These are phyloP conservation scores for Masnerella sp. DNA, from an alignment of 2,888 invertebrate species.

Conservation along the genomic window DNA sequence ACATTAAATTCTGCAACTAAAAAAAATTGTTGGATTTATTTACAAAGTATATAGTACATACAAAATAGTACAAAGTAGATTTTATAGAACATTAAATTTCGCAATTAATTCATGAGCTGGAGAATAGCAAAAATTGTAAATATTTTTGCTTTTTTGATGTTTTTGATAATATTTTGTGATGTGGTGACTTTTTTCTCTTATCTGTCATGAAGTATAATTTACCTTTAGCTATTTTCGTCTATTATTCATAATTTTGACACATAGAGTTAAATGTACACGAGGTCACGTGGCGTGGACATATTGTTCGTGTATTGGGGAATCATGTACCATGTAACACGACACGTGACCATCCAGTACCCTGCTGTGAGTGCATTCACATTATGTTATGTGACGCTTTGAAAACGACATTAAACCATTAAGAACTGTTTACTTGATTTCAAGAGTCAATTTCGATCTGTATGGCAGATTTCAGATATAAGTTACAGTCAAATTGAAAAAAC, in stretches of 20 bases:
- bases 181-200: not conserved
- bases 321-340: constrained; percentile 73
- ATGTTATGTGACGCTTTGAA: constrained; percentile 37
- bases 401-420: constrained; percentile 55
- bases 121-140: no score
- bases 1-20: no score
- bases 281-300: constrained; percentile 73
- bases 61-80: no score
- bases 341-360: constrained; percentile 71
- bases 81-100: no score
- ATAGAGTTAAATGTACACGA: constrained; percentile 58
- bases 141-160: not conserved
- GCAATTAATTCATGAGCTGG: not conserved
- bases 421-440: constrained; percentile 55
- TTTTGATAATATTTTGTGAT: not conserved
- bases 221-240: constrained; percentile 17
- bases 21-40: no score
- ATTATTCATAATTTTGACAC: constrained; percentile 45
- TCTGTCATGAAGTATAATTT: constrained; percentile 3
- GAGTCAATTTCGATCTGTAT: constrained; percentile 39
- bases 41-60: no score
- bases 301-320: constrained; percentile 68
- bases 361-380: constrained; percentile 39
- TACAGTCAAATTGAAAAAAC: constrained; percentile 18
- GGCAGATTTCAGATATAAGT: constrained; percentile 8